Base-by-base conservation (phyloP, 2,113 vertebrate species). In the Sciurus niger region DNA sequence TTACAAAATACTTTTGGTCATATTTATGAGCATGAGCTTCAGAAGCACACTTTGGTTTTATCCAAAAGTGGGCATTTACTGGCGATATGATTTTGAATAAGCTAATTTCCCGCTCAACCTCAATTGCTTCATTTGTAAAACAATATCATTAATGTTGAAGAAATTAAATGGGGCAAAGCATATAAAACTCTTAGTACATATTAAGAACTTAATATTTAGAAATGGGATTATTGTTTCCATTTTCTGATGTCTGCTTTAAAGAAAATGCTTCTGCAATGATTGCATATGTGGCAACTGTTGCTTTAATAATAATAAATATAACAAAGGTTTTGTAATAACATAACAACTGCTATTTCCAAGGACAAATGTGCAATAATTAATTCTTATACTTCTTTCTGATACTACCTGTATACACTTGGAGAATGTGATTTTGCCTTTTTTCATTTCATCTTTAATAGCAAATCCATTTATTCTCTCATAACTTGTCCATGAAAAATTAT, bases 261-360 rank as follows among this genome's bases (percentile, higher is more conserved):
- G 37, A 73, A 76, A 63, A 6, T 37, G 85, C 34, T 92, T 73
- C 68, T 79, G 87, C 77, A 78, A 60, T 63, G 13, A 60, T 30
- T 63, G 20, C 20, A 28, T 91, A 58, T 46, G 20, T 70, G 6
- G 74, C 68, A 73, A 67, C 4, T 85, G 30, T 43, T 32, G 2
- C 25, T 73, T 89, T 92, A 48, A 89, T 73, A 73, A 32, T 48
- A 48, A 48, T 68, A 79, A 55, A 84, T 55, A 77, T 8, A 70
- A 51, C 8, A 46, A 1, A 1, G 24, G 4, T 65, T 53, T 80
- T 53, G 43, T 60, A 67, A 43, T 58, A 76, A 58, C 76, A 46
- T 51, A 82, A 51, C 80, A 76, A 74, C 43, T 80, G 65, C 55
- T 53, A 8, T 85, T 92, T 94, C 60, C 58, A 58, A 92, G 65